phyloP scores from a whole-genome alignment of 1,140 invertebrate genomes.

The Bombus sylvicola region DNA sequence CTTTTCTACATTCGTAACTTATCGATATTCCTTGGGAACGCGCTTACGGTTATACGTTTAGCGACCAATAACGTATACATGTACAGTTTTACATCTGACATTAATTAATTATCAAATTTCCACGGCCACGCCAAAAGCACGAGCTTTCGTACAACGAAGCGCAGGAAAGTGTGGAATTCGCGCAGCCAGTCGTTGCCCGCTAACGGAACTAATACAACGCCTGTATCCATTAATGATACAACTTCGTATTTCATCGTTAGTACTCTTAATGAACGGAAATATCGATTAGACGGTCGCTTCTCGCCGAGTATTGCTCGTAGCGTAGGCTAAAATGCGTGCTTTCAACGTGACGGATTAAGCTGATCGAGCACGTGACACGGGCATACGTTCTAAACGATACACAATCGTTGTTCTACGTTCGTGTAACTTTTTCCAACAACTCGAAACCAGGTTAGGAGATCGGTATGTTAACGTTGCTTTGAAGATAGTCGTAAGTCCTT shows the following conservation, averaged over 20 bases:
- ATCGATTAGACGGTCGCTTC: neutral
- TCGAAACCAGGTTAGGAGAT: neutral
- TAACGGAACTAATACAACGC: neutral
- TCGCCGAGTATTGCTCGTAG: no score
- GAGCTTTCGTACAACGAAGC: no score
- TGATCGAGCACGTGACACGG: neutral
- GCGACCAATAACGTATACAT: no score
- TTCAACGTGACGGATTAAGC: neutral
- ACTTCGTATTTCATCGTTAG: conserved; percentile 14
- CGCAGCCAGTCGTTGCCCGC: neutral
- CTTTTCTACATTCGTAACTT: no score
- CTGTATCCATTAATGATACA: neutral
- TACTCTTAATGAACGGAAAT: conserved; percentile 19
- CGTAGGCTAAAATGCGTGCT: no score
- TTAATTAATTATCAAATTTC: neutral
- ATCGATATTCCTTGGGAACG: no score
- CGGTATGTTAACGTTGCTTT: no score
- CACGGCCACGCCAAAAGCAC: no score
- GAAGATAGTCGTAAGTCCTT: neutral
- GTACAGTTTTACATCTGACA: neutral
- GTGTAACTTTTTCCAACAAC: no score
- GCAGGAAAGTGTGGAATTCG: no score
- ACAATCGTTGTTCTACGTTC: neutral
- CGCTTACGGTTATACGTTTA: no score
- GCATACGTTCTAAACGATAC: no score